phyloP scores from a whole-genome alignment of 2,888 invertebrate genomes.

The Mellilla xanthometata region DNA sequence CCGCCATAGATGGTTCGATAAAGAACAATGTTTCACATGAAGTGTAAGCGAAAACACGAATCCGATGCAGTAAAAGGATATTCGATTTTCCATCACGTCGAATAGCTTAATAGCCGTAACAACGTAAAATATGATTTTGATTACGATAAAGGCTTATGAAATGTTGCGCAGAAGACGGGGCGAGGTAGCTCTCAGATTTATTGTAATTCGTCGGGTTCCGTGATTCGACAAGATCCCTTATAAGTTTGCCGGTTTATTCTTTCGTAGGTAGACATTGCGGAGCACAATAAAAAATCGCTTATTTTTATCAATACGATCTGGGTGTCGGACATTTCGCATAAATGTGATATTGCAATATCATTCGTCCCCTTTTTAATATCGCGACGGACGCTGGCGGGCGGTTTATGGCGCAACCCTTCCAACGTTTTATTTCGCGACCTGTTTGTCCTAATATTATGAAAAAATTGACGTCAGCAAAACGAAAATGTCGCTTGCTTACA shows the following conservation, averaged over 20 bases:
- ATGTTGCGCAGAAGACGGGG: conserved; percentile 34
- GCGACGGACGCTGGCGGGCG: conserved; percentile 77
- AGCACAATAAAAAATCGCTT: conserved; percentile 80
- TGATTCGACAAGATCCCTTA: conserved; percentile 28
- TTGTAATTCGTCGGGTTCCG: conserved; percentile 32
- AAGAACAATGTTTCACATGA: conserved; percentile 21
- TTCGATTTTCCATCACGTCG: conserved; percentile 60
- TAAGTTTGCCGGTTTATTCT: conserved; percentile 29
- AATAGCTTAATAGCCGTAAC: conserved; percentile 58
- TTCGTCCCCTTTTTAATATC: conserved; percentile 82
- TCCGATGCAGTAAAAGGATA: conserved; percentile 37
- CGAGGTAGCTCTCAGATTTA: conserved; percentile 25
- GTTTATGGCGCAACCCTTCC: conserved; percentile 82
- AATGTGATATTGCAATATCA: conserved; percentile 83
- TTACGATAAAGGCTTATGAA: conserved; percentile 54
- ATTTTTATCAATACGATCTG: conserved; percentile 83
- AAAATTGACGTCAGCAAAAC: conserved; percentile 77
- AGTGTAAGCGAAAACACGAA: conserved; percentile 30
- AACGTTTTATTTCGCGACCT: conserved; percentile 79
- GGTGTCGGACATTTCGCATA: conserved; percentile 81
- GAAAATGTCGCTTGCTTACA: conserved; percentile 57
- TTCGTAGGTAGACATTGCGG: conserved; percentile 46
- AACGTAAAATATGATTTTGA: conserved; percentile 65
- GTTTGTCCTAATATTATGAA: conserved; percentile 82
- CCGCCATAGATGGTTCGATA: not conserved